Conservation (phyloP, 1,140 invertebrate genomes). For the Drosophila lacertosa region DNA sequence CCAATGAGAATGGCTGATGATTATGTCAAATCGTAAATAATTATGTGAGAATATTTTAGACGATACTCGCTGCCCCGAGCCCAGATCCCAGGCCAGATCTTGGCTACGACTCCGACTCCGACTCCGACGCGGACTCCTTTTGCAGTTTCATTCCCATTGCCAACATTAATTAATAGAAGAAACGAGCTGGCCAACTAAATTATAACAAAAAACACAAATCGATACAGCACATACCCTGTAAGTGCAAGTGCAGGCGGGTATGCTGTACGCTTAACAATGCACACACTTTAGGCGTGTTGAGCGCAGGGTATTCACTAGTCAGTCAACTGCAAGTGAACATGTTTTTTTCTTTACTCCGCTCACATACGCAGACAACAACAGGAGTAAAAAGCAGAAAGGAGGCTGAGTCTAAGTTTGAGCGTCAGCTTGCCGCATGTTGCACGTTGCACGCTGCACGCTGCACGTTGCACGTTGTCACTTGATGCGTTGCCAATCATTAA, state of each 20-base stretch:
- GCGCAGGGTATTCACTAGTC: no score
- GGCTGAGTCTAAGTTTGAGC: conserved; percentile 17
- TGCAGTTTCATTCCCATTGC: conserved; percentile 20
- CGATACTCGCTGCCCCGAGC: conserved; percentile 8
- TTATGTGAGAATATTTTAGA: conserved; percentile 83
- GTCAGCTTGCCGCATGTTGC: not conserved
- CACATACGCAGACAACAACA: conserved; percentile 1
- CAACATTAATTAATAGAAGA: conserved; percentile 78
- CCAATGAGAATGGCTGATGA: conserved; percentile 60
- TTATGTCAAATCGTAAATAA: conserved; percentile 84
- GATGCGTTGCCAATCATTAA: conserved; percentile 63
- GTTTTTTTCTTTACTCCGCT: conserved; percentile 7
- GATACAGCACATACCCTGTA: conserved; percentile 2
- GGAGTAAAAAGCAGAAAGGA: conserved; percentile 23
- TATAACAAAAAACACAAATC: conserved; percentile 58
- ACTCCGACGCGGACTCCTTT: no score
- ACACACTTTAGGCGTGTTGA: no score
- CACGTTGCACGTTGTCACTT: conserved; percentile 45
- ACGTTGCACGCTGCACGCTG: conserved; percentile 17
- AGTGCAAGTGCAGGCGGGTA: no score
- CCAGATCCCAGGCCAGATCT: no score
- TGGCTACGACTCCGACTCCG: no score
- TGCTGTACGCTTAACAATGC: no score
- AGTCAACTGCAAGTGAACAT: no score
- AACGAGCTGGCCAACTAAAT: conserved; percentile 67